Conservation (phyloP, 2,888 invertebrate species). For the Alloplasta piceator region DNA sequence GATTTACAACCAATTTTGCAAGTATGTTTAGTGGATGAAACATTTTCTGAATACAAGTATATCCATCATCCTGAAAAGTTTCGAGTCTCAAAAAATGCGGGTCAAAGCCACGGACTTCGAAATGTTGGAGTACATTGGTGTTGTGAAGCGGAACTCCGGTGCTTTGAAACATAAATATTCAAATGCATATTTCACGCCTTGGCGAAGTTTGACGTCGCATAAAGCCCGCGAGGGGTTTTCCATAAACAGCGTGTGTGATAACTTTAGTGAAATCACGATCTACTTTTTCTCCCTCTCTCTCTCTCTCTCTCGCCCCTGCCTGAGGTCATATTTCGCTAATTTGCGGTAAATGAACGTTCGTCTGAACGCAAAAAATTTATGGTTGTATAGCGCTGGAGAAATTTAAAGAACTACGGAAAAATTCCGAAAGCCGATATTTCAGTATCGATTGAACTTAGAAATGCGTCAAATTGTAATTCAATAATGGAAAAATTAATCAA, state of each 20-base stretch:
- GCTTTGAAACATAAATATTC: conserved; percentile 57
- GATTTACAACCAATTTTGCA: no score
- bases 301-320: conserved; percentile 20
- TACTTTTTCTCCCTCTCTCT: neutral
- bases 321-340: conserved; percentile 60
- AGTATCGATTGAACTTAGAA: no score
- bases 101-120: no score
- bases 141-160: conserved; percentile 5
- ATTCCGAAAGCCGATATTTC: conserved; percentile 12
- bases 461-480: no score
- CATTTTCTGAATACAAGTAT: no score
- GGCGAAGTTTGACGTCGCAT: conserved; percentile 15
- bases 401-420: neutral
- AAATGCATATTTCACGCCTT: conserved; percentile 53
- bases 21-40: no score
- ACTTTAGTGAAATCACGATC: neutral
- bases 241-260: neutral
- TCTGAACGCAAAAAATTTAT: conserved; percentile 40
- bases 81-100: no score
- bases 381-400: neutral
- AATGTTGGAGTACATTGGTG: neutral
- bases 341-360: conserved; percentile 61
- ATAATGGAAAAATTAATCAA: no score
- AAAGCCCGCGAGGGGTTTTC: neutral
- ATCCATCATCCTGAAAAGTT: no score